Base-by-base conservation (phyloP, 1,140 invertebrate genomes). In the Drosophila jambulina region DNA sequence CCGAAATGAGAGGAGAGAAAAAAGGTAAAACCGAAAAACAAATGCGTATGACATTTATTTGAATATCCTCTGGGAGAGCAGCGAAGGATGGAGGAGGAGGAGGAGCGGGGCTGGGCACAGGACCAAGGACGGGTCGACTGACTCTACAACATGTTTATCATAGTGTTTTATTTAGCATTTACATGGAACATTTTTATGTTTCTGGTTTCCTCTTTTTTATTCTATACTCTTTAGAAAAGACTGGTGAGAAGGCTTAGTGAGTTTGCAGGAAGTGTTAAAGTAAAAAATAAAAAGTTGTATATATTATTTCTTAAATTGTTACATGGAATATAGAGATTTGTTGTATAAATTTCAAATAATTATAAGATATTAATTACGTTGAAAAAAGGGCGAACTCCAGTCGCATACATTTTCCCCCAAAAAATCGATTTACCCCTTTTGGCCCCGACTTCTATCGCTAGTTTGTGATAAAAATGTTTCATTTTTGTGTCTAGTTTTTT, bases 1-100 rank as follows among this genome's bases (percentile, higher is more conserved):
- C 69, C 77, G 34, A 61, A 80, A 75, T 74, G 70, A 54, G 56
- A 61, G 48, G 43, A 56, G 43, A 48, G 57, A 54, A 53, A 54
- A 72, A 83, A 72, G 69, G 54, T 54, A 67, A 74, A 82, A 78
- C 70, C 75, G 58, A 88, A 85, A 88, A 90, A 90, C 85, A 90
- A 90, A 90, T 90, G 81, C 85, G 81, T 90, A 90, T 85, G 85
- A 90, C 85, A 90, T 90, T 90, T 85, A 90, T 90, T 90, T 90
- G 85, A 90, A 90, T 90, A 90, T 90, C 85, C 81, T 85, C 59
- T 85, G 85, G 85, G 85, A 90, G 65, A 61, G 61, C 58, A 75
- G 58, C 25, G 12, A 25, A 61, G 49, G 49, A 61, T 15, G 15
- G 3, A n/a, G 34, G 32, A 36, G 34, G 13, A 40, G 27, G 21